Evolutionary conservation across 2,888 invertebrate species (phyloP), one percentile per base, ranked within the genome.

Genomic region (Coremacera marginata): DNA sequence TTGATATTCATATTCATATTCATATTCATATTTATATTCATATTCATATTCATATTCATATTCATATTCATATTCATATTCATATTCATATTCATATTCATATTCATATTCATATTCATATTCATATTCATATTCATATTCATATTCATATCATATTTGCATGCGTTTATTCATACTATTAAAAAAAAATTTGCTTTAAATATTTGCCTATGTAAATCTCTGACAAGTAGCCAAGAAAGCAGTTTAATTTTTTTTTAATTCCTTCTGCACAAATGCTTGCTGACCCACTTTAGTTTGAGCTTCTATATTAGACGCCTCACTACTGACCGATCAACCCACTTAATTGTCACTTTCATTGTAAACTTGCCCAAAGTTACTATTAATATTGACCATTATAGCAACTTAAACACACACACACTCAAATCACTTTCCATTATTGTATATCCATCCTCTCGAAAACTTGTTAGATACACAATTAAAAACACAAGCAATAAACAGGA

Each of bases 381-480:
- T 71, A 52, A 37, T 51, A 44, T 65, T 52, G 65, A 57, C 27
- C 34, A 55, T 51, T 27, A 55, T 31, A 44, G 74, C 11, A 73
- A 37, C 51, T 16, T 11, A 44, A 2, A 44, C 44, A 44, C 22
- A 51, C 67, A 8, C 37, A 57, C 11, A n/a, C 34, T 14, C 25
- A 81, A 79, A 80, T 80, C 82, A 82, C 84, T 84, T 84, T 84
- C 84, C 84, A 84, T 84, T 83, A 83, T 81, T 79, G 3, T 31
- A 31, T 80, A 76, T 77, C 49, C 63, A 27, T 74, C 55, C 65
- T 55, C 34, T 55, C 65, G 14, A 22, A 65, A 74, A 65, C 52
- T 31, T 55, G 55, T 67, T 19, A 65, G 31, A 65, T 31, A 63
- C 14, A 51, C 27, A 19, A 74, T n/a, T 55, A 14, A 65, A 75